These are phyloP conservation scores for Mamestra brassicae DNA, from an alignment of 2,888 invertebrate genomes.

Conservation along the genomic window DNA sequence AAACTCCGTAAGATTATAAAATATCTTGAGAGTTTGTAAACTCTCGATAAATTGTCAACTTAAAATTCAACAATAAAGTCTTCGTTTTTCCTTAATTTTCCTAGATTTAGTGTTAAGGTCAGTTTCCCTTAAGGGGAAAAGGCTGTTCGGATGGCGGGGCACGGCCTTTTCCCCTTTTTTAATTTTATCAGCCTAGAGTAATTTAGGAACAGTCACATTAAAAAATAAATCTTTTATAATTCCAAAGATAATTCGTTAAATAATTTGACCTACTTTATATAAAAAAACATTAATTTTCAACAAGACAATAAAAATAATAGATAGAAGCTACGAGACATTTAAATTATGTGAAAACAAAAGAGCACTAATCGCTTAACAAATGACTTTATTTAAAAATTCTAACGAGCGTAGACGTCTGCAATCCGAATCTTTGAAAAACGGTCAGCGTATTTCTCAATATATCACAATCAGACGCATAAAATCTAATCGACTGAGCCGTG, in stretches of 20 bases:
- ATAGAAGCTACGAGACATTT: background rate
- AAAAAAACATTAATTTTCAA: no score
- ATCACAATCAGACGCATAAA: conserved; percentile 62
- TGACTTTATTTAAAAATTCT: conserved; percentile 29
- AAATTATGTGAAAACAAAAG: conserved; percentile 6
- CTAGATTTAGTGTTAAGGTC: no score
- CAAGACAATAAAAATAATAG: background rate
- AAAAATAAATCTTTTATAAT: background rate
- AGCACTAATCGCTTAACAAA: conserved; percentile 49
- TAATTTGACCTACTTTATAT: background rate
- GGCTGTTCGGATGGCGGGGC: no score
- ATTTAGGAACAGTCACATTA: no score
- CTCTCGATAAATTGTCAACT: no score
- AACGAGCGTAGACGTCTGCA: conserved; percentile 39
- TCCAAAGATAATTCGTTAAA: background rate
- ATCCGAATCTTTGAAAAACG: conserved; percentile 40
- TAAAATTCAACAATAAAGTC: no score
- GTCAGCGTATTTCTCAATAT: conserved; percentile 51
- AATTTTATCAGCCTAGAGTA: no score
- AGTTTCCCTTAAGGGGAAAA: no score
- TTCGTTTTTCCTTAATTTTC: no score
- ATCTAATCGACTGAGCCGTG: conserved; percentile 56
- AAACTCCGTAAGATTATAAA: no score
- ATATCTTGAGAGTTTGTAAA: no score
- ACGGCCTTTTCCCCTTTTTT: no score